These are phyloP conservation scores for Clepsis dumicolana DNA, from an alignment of 2,888 invertebrate species.

Conservation along the genomic window DNA sequence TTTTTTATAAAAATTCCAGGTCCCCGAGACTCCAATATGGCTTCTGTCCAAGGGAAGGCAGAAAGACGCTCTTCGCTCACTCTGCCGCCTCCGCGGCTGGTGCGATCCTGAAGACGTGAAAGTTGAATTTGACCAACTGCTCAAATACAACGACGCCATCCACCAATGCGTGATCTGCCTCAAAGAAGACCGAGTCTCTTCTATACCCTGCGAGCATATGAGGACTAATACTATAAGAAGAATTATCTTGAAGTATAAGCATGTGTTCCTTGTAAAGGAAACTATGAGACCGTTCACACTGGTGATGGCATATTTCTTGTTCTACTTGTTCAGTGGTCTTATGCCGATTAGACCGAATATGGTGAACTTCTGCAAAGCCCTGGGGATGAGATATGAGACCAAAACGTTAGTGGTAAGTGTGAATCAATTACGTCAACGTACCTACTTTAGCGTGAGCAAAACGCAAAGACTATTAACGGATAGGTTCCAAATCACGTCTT, in stretches of 20 bases:
- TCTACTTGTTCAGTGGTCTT: constrained; percentile 82
- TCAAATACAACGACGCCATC: constrained; percentile 73
- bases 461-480: background rate
- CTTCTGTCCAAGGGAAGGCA: constrained; percentile 84
- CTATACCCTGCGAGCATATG: constrained; percentile 63
- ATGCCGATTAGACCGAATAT: constrained; percentile 83
- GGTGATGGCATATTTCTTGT: constrained; percentile 83
- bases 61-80: constrained; percentile 81
- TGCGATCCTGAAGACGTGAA: constrained; percentile 79
- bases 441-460: background rate
- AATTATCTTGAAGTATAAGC: constrained; percentile 61
- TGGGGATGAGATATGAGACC: constrained; percentile 78
- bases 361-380: constrained; percentile 82
- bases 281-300: constrained; percentile 82
- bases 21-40: constrained; percentile 87
- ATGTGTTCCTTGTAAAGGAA: constrained; percentile 79
- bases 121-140: constrained; percentile 79
- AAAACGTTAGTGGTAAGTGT: constrained; percentile 81
- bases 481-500: too few relatives aligned
- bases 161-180: constrained; percentile 69
- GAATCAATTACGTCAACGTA: background rate
- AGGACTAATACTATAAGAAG: constrained; percentile 60
- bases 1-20: constrained; percentile 61
- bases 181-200: constrained; percentile 59
- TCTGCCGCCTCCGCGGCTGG: constrained; percentile 87